phyloP scores from a whole-genome alignment of 2,797 vertebrate species.

The Centroberyx gerrardi region DNA sequence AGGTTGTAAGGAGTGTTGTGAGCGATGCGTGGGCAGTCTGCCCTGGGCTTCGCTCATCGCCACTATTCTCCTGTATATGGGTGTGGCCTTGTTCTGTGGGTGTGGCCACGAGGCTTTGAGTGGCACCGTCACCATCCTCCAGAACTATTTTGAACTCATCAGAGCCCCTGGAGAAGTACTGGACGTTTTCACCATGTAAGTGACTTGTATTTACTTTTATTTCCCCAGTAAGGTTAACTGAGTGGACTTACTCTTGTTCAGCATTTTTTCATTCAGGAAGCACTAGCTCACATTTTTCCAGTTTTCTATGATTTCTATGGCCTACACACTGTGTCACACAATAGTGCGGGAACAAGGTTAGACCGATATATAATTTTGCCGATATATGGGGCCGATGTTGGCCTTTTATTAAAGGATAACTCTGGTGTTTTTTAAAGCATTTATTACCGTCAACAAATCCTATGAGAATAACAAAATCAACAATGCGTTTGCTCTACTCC shows the following conservation, averaged over 20 bases:
- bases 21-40: conserved; percentile 97
- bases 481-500: too few species aligned
- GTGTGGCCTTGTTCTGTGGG: conserved; percentile 97
- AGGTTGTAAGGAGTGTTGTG: conserved; percentile 97
- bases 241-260: not conserved
- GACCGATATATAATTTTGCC: too few species aligned
- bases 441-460: too few species aligned
- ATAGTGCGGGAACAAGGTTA: too few species aligned
- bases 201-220: conserved; percentile 8
- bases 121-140: conserved; percentile 95
- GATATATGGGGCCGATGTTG: too few species aligned
- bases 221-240: not conserved
- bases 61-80: conserved; percentile 96
- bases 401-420: too few species aligned
- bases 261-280: not conserved
- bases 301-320: too few species aligned
- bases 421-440: too few species aligned
- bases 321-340: too few species aligned
- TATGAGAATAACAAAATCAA: too few species aligned
- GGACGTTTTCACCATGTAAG: conserved; percentile 97
- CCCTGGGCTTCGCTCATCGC: conserved; percentile 98
- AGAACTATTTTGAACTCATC: conserved; percentile 96
- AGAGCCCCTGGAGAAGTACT: conserved; percentile 89
- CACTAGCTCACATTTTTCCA: not conserved
- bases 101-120: conserved; percentile 97